These are phyloP conservation scores for Ploceus nigricollis DNA, from an alignment of 2,113 vertebrate species.

Conservation along the genomic window DNA sequence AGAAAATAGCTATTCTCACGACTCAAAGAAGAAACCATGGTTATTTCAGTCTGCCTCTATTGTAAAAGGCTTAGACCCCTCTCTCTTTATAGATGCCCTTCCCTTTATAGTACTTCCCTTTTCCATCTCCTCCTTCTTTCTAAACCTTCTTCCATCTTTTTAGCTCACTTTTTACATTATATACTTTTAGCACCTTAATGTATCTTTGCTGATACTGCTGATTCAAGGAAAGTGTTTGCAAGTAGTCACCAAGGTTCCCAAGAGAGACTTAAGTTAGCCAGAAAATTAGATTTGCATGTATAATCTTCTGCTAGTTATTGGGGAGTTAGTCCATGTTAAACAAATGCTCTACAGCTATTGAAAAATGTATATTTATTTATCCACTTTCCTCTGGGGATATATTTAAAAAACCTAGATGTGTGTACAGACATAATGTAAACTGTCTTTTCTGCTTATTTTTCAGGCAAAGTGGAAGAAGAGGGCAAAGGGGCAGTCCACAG, in stretches of 20 bases:
- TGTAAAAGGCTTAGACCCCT: conserved; percentile 70
- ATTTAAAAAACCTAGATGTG: background rate
- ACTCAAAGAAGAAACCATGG: conserved; percentile 71
- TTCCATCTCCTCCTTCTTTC: conserved; percentile 52
- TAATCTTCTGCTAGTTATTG: conserved; percentile 17
- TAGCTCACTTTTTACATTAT: conserved; percentile 44
- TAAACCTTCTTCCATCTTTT: conserved; percentile 26
- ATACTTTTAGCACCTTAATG: conserved; percentile 21
- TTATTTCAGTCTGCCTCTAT: conserved; percentile 71
- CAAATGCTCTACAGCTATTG: conserved; percentile 7
- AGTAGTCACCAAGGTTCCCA: conserved; percentile 25
- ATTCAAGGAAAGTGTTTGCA: conserved; percentile 11
- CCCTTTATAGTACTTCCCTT: conserved; percentile 37
- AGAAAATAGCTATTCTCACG: conserved; percentile 81
- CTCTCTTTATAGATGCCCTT: conserved; percentile 64
- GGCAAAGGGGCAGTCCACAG: background rate
- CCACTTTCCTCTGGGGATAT: background rate
- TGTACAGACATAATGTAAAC: background rate
- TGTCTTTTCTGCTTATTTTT: conserved; percentile 43
- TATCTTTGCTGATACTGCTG: background rate
- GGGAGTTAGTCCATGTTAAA: conserved; percentile 8
- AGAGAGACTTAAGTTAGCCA: conserved; percentile 27
- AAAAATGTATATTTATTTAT: conserved; percentile 36
- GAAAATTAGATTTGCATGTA: conserved; percentile 35
- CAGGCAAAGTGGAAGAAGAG: background rate